phyloP scores from a whole-genome alignment of 2,888 invertebrate genomes.

The Entomobrya multifasciata region DNA sequence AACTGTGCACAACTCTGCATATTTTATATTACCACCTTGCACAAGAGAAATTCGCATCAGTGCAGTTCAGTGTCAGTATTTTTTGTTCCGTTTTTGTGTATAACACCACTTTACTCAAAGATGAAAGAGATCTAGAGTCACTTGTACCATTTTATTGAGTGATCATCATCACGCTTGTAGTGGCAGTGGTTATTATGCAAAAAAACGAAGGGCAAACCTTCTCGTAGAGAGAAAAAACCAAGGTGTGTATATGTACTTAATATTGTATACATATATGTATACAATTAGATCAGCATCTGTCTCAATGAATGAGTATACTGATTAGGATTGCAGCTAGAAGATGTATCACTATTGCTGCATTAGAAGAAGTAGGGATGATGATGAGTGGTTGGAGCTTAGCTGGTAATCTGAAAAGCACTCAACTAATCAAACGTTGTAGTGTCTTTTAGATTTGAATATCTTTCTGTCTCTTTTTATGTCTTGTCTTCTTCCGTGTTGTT shows the following conservation, averaged over 20 bases:
- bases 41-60: not conserved
- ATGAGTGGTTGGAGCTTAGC: not conserved
- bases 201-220: too few relatives aligned
- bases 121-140: conserved; percentile 20
- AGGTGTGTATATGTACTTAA: not conserved
- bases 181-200: not conserved
- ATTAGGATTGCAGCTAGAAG: too few relatives aligned
- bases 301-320: too few relatives aligned
- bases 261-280: too few relatives aligned
- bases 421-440: conserved; percentile 53
- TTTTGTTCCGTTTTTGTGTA: conserved; percentile 21
- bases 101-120: conserved; percentile 25
- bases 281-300: too few relatives aligned
- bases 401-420: conserved; percentile 11
- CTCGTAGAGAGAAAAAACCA: not conserved
- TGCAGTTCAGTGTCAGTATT: not conserved
- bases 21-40: not conserved
- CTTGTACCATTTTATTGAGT: conserved; percentile 41
- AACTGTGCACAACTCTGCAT: not conserved
- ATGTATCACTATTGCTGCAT: too few relatives aligned
- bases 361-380: not conserved
- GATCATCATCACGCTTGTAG: conserved; percentile 20
- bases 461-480: not conserved
- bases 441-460: not conserved
- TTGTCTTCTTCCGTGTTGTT: conserved; percentile 25